phyloP scores from a whole-genome alignment of 2,888 invertebrate species.

The Eupithecia centaureata region DNA sequence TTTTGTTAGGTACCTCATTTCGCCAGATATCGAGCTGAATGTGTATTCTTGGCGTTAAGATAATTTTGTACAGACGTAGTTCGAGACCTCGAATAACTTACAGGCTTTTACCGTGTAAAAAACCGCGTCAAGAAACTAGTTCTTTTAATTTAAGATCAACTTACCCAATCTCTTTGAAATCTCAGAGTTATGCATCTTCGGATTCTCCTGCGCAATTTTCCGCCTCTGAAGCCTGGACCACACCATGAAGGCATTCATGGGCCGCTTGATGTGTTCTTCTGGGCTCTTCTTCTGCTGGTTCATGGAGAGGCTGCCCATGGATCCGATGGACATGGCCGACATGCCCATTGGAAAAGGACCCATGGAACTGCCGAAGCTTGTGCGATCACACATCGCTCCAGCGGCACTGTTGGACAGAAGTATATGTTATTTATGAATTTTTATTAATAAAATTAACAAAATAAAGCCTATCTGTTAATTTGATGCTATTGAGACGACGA shows the following conservation, averaged over 20 bases:
- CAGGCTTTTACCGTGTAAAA: no score
- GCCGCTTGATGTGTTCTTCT: slow-evolving; percentile 96
- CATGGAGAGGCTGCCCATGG: slow-evolving; percentile 83
- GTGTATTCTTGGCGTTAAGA: no score
- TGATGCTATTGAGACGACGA: not conserved
- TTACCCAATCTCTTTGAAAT: slow-evolving; percentile 96
- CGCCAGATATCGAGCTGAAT: no score
- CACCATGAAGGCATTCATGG: slow-evolving; percentile 99
- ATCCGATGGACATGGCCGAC: slow-evolving; percentile 82
- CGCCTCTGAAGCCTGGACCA: slow-evolving; percentile 96
- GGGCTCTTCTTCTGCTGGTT: slow-evolving; percentile 85
- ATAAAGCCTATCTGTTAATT: not conserved
- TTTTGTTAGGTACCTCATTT: no score
- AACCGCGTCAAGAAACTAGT: not conserved
- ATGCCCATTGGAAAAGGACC: slow-evolving; percentile 82
- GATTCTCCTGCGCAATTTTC: slow-evolving; percentile 98
- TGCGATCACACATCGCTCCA: slow-evolving; percentile 88
- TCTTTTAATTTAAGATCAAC: slow-evolving; percentile 48
- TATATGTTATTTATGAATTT: not conserved
- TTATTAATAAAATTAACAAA: not conserved
- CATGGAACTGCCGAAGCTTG: slow-evolving; percentile 85
- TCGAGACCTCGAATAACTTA: not conserved
- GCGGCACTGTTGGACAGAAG: slow-evolving; percentile 83
- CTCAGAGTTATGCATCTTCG: slow-evolving; percentile 99
- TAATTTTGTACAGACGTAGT: not conserved